Evolutionary conservation across 2,113 vertebrate species (phyloP).

Genomic region (Psittacula cyanocephala): DNA sequence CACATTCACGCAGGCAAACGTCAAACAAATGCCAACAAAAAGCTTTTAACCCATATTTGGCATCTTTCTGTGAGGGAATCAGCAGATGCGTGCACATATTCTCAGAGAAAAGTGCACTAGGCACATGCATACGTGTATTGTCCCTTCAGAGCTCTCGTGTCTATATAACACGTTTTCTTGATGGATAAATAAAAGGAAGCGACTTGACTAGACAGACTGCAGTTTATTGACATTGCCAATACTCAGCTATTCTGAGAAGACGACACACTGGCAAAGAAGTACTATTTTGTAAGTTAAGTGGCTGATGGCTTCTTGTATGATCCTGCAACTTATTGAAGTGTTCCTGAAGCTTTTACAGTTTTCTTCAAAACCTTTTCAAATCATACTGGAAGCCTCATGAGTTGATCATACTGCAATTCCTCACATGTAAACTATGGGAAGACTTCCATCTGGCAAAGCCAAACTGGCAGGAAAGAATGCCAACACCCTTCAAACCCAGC

Average conservation of each 20-base stretch:
- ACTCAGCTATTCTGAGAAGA: not conserved
- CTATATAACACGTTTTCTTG: not conserved
- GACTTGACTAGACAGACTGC: not conserved
- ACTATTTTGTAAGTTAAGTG: not conserved
- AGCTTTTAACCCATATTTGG: not conserved
- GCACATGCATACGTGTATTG: accelerated
- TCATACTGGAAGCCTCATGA: not conserved
- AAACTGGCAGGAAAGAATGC: not conserved
- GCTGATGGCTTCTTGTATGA: not conserved
- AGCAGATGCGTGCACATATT: not conserved
- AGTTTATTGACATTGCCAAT: not conserved
- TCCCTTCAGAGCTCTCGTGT: not conserved
- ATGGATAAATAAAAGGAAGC: not conserved
- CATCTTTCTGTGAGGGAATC: not conserved
- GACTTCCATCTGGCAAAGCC: not conserved
- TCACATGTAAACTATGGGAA: not conserved
- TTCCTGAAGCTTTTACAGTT: not conserved
- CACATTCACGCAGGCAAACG: not conserved
- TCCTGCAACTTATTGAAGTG: not conserved
- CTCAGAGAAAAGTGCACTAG: not conserved
- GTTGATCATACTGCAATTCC: not conserved
- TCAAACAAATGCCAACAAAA: not conserved
- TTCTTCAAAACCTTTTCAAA: not conserved
- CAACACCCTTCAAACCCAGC: not conserved
- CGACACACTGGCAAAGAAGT: not conserved